phyloP scores from a whole-genome alignment of 2,888 invertebrate species.

The Drosophila prostipennis region DNA sequence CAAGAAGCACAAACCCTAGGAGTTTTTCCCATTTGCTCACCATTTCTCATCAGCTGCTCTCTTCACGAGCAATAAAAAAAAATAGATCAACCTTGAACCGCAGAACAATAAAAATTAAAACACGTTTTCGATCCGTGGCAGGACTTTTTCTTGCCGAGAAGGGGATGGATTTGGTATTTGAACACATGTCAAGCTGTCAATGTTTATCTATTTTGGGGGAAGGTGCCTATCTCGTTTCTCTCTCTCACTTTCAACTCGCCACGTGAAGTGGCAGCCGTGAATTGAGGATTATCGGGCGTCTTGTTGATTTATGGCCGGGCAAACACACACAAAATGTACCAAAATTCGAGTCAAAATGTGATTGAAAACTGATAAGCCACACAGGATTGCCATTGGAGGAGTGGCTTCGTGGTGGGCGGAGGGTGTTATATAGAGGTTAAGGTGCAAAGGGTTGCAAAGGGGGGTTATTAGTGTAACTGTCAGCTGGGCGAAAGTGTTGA shows the following conservation, averaged over 20 bases:
- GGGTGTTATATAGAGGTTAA: neutral
- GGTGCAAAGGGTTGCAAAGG: neutral
- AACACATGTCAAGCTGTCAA: constrained; percentile 79
- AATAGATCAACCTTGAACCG: constrained; percentile 42
- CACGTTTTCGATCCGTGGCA: constrained; percentile 40
- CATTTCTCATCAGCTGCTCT: constrained; percentile 24
- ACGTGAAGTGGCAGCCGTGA: constrained; percentile 43
- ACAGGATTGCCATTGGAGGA: constrained; percentile 22
- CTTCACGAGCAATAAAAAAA: constrained; percentile 24
- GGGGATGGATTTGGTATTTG: constrained; percentile 40
- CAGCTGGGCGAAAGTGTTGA: constrained; percentile 74
- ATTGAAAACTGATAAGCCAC: constrained; percentile 77
- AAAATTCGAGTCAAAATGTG: constrained; percentile 72
- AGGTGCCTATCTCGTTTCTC: constrained; percentile 51
- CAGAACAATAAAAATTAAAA: constrained; percentile 62
- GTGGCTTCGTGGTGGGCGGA: neutral
- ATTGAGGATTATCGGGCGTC: constrained; percentile 66
- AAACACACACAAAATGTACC: constrained; percentile 57
- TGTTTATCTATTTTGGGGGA: constrained; percentile 67
- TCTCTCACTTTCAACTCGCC: constrained; percentile 23
- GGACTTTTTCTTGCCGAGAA: constrained; percentile 6
- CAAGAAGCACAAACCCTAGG: too few species aligned
- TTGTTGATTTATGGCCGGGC: constrained; percentile 71
- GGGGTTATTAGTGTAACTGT: constrained; percentile 76
- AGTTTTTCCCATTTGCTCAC: constrained; percentile 4